A percentile compares a stretch with the other conserved stretches of the same genome.
phyloP scores from a whole-genome alignment of 2,797 vertebrate species.

The Xerus rutilus region DNA sequence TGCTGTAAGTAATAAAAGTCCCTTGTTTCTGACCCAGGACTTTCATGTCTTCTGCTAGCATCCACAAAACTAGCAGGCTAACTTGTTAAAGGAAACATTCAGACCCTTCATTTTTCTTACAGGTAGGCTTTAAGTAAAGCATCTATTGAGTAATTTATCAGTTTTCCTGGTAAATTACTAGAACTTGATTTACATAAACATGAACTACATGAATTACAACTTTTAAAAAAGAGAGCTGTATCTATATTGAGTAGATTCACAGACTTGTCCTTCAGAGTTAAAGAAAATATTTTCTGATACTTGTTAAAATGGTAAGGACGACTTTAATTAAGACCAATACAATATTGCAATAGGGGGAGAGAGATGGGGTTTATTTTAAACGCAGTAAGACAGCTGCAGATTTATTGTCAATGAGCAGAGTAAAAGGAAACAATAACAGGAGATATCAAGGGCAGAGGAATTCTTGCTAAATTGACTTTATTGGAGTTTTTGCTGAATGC shows the following conservation, averaged over 20 bases:
- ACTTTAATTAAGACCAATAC: background rate
- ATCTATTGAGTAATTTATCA: background rate
- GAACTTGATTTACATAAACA: background rate
- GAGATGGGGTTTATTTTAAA: background rate
- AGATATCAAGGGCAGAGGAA: background rate
- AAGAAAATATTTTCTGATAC: background rate
- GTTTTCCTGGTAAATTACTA: conserved; percentile 20
- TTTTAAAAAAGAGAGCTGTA: background rate
- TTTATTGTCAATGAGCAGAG: background rate
- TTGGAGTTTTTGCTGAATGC: background rate
- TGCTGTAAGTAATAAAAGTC: background rate
- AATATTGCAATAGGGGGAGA: background rate
- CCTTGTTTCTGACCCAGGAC: background rate
- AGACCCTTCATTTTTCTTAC: background rate
- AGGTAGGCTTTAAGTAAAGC: background rate
- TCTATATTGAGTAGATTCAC: background rate
- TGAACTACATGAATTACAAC: conserved; percentile 19
- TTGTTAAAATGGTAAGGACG: background rate
- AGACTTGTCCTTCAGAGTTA: background rate
- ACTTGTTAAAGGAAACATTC: background rate
- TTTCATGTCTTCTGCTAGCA: background rate
- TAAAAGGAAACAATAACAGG: background rate
- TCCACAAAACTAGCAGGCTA: background rate
- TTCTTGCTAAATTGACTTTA: conserved; percentile 2
- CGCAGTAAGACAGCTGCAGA: background rate